Evolutionary conservation across 2,797 vertebrate genomes (phyloP).

Genomic region (Crocidura indochinensis): DNA sequence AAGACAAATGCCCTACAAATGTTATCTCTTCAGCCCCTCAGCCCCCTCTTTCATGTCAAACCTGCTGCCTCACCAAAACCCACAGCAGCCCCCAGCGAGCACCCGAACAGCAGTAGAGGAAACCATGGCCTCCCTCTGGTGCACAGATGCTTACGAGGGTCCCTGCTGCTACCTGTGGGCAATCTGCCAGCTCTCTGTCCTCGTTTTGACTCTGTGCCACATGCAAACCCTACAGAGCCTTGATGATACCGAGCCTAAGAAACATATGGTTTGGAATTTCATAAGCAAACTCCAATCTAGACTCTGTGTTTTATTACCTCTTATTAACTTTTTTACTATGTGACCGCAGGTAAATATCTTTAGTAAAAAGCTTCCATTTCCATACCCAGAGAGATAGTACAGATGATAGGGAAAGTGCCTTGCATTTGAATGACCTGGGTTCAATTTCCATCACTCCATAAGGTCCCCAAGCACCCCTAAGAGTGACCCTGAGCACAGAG

Average conservation of each 20-base stretch:
- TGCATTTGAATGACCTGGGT: too few species aligned
- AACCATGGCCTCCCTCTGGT: too few species aligned
- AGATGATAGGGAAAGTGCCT: too few species aligned
- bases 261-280: not conserved
- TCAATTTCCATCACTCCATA: too few species aligned
- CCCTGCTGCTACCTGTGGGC: not conserved
- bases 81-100: not conserved
- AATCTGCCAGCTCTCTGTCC: not conserved
- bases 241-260: not conserved
- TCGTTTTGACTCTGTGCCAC: not conserved
- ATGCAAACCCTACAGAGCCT: not conserved
- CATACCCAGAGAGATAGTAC: too few species aligned
- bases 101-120: not conserved
- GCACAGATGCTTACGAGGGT: not conserved
- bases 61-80: not conserved
- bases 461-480: too few species aligned
- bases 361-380: not conserved
- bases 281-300: not conserved
- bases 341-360: not conserved
- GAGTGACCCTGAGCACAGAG: too few species aligned
- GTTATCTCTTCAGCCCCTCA: not conserved
- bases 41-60: not conserved
- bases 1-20: too few species aligned
- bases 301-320: not conserved
- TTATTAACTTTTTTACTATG: not conserved